Base-by-base conservation (phyloP, 2,888 invertebrate species). In the Pemphredon lugubris region DNA sequence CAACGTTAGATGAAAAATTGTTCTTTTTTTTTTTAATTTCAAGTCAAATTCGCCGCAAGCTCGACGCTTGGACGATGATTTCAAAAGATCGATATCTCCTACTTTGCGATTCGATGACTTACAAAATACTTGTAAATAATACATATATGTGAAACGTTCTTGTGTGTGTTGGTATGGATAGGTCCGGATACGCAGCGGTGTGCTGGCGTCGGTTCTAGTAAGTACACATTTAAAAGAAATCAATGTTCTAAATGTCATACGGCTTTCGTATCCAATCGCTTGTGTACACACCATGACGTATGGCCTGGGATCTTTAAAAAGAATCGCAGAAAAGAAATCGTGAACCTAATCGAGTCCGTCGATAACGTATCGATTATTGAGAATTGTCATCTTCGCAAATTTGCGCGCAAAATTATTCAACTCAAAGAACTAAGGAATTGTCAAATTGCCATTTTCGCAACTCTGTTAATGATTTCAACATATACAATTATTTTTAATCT, bases 181-280 rank as follows among this genome's bases (percentile, higher is more conserved):
- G 93, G 92, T 92, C 92, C 92, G 79, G 92, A 92, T 88, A 88
- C 91, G 88, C 90, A 91, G 88, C 91, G 91, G 87, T 93, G 93
- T 90, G 90, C 91, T 86, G 91, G 91, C 86, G 89, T 87, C 82
- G 91, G 91, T 88, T 90, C 91, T 89, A 92, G 93, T 92, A 92
- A 93, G 92, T 93, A 92, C 84, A 87, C 81, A 81, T 76, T 82
- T 79, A 72, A 80, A 80, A 74, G 74, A 77, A 73, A 79, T 81
- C 80, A 53, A 61, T 77, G 53, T 55, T 60, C 23, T 47, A 57
- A 9, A 53, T 67, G 67, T 65, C 18, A 34, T 47, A 59, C 54
- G 48, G 64, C 70, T 71, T 74, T 67, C 32, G 16, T 66, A 64
- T 39, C 42, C 42, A 45, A 20, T 45, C 26, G 72, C 75, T 77